A percentile compares a stretch with the other conserved stretches of the same genome.
Conservation (phyloP, 2,113 vertebrate genomes). For the Puma concolor region DNA sequence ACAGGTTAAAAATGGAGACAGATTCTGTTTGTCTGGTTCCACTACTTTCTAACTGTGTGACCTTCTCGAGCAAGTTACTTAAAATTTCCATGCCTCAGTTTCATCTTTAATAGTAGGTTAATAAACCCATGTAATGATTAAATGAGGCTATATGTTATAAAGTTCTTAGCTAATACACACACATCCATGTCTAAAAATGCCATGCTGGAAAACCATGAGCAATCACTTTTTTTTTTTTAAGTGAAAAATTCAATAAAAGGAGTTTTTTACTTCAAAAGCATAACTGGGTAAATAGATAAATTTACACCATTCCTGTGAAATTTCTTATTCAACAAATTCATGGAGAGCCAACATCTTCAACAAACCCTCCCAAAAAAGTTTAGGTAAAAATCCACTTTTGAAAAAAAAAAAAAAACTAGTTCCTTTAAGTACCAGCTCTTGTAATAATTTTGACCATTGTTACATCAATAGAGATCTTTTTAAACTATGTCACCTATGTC, state of each 20-base stretch:
- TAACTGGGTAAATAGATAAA: conserved; percentile 71
- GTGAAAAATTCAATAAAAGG: conserved; percentile 65
- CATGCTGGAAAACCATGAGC: neutral
- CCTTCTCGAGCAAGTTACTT: neutral
- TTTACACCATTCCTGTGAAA: conserved; percentile 80
- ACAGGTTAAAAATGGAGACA: neutral
- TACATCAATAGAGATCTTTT: neutral
- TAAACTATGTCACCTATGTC: neutral
- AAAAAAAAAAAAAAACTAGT: neutral
- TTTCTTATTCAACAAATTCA: neutral
- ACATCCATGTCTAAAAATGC: neutral
- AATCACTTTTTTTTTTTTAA: neutral
- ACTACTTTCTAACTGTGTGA: neutral
- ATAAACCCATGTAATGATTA: neutral
- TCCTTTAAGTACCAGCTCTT: neutral
- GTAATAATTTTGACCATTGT: neutral
- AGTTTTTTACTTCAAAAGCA: conserved; percentile 66
- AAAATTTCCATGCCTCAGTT: neutral
- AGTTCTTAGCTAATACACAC: neutral
- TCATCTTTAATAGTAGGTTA: neutral
- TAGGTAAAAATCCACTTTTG: conserved; percentile 40
- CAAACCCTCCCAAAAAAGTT: neutral
- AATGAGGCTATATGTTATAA: conserved; percentile 1
- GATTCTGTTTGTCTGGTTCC: neutral
- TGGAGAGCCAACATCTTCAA: neutral